phyloP scores from a whole-genome alignment of 2,888 invertebrate genomes.

The Mechanitis mazaeus region DNA sequence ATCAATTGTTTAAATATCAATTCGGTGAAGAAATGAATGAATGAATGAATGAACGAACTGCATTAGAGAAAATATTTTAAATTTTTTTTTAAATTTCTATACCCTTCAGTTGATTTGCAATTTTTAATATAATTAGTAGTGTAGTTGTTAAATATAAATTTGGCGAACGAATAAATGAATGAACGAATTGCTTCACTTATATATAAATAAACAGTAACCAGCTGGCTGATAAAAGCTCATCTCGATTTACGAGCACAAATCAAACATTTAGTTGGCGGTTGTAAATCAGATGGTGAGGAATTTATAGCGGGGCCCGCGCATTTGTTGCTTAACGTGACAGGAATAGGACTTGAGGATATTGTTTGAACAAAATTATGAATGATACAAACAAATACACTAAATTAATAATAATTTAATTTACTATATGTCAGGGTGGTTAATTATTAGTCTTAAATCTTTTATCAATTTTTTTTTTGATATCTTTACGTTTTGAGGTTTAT shows the following conservation, averaged over 20 bases:
- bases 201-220: constrained; percentile 37
- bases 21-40: background rate
- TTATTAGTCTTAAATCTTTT: no score
- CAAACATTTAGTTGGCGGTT: constrained; percentile 68
- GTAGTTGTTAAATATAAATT: no score
- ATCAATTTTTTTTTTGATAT: background rate
- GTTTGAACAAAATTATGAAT: constrained; percentile 24
- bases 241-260: constrained; percentile 74
- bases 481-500: no score
- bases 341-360: constrained; percentile 33
- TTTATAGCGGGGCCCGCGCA: constrained; percentile 55
- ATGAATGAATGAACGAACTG: constrained; percentile 6
- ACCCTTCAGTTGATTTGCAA: no score
- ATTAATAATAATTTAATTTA: background rate
- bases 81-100: constrained; percentile 15
- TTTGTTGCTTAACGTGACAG: constrained; percentile 49
- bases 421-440: no score
- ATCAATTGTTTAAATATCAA: no score
- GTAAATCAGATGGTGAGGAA: constrained; percentile 69
- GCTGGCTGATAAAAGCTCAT: constrained; percentile 66
- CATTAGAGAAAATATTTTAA: constrained; percentile 7
- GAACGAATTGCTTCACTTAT: constrained; percentile 22
- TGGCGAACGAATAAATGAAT: background rate
- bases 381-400: background rate
- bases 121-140: no score